These are phyloP conservation scores for Syngnathus scovelli DNA, from an alignment of 2,113 vertebrate species.

Conservation along the genomic window DNA sequence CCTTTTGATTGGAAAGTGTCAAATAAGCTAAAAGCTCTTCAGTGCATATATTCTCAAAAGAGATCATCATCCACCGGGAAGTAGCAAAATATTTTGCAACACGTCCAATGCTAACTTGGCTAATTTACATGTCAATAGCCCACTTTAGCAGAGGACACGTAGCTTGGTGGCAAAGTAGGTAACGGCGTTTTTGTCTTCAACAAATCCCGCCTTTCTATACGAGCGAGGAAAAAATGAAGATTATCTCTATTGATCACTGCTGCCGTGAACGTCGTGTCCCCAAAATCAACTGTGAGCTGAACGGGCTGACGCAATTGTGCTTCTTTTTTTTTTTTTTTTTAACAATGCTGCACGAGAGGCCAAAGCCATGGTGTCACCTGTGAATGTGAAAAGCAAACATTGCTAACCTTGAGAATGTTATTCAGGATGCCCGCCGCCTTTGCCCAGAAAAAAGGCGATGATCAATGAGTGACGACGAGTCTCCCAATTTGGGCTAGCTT, in stretches of 20 bases:
- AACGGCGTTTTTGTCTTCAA: neutral
- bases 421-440: conserved; percentile 43
- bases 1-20: neutral
- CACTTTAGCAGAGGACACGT: conserved; percentile 32
- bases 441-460: conserved; percentile 41
- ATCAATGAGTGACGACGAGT: conserved; percentile 45
- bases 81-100: neutral
- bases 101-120: conserved; percentile 15
- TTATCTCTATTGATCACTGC: conserved; percentile 15
- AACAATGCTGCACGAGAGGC: conserved; percentile 2
- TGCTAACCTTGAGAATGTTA: conserved; percentile 63
- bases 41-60: neutral
- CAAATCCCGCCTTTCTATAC: neutral
- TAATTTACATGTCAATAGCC: conserved; percentile 20
- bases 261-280: conserved; percentile 33
- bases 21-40: neutral
- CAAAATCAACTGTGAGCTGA: conserved; percentile 30
- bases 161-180: conserved; percentile 34
- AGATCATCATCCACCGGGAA: neutral
- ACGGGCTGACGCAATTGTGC: conserved; percentile 13
- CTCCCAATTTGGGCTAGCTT: conserved; percentile 33
- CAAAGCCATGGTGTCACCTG: conserved; percentile 27
- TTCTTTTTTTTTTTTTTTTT: neutral
- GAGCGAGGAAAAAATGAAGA: neutral
- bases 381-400: conserved; percentile 31